Percentiles rank a stretch among this genome's conserved stretches.
These are phyloP conservation scores for Megathymus violae DNA, from an alignment of 1,140 invertebrate genomes.

Conservation along the genomic window DNA sequence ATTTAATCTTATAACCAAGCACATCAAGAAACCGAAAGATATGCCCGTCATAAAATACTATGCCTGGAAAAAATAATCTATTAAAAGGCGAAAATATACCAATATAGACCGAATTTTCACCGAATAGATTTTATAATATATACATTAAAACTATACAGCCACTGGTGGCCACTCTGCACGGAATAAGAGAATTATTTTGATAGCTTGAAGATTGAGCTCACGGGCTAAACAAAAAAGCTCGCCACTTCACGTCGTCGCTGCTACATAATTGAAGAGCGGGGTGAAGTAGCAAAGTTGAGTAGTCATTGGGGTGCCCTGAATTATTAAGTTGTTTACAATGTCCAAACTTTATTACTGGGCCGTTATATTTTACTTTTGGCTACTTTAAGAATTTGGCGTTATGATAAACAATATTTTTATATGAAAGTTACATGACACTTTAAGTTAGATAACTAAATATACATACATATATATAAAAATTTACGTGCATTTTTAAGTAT, in stretches of 20 bases:
- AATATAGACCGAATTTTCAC: no score
- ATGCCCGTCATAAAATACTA: no score
- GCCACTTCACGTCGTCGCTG: conserved; percentile 35
- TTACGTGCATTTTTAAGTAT: no score
- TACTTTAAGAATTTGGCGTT: neutral
- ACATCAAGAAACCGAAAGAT: no score
- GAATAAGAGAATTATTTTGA: conserved; percentile 32
- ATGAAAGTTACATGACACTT: no score
- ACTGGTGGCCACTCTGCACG: neutral
- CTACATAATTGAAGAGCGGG: conserved; percentile 48
- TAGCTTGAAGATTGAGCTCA: conserved; percentile 24
- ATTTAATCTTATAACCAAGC: no score
- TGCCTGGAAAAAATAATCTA: no score
- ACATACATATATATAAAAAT: no score
- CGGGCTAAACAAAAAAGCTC: conserved; percentile 28
- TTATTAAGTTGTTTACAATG: conserved; percentile 53
- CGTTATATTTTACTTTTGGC: conserved; percentile 13
- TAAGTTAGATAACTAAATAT: neutral
- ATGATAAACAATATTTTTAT: neutral
- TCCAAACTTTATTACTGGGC: conserved; percentile 50
- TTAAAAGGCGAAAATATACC: no score
- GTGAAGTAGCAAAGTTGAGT: conserved; percentile 48
- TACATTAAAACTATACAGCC: conserved; percentile 1
- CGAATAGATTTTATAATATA: no score
- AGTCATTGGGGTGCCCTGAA: conserved; percentile 46